Evolutionary conservation across 2,888 invertebrate species (phyloP).

Genomic region (Fabriciana adippe): DNA sequence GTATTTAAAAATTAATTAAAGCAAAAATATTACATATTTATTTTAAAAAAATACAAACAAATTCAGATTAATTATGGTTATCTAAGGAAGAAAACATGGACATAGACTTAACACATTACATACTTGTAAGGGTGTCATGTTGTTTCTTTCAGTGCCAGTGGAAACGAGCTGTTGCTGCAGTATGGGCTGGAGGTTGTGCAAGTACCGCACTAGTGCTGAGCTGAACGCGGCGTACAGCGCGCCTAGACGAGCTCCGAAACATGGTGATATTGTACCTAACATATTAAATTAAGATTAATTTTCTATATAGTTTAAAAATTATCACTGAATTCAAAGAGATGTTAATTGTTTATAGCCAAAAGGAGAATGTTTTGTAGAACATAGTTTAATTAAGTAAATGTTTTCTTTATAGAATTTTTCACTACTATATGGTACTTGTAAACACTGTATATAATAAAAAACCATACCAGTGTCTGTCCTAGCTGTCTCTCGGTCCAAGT

Average conservation of each 20-base stretch:
- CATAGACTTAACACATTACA: too few species aligned
- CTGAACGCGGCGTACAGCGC: slow-evolving; percentile 89
- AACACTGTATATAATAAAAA: too few species aligned
- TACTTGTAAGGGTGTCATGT: slow-evolving; percentile 74
- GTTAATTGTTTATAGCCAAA: too few species aligned
- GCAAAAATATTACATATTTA: too few species aligned
- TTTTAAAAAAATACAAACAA: neutral
- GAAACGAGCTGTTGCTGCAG: slow-evolving; percentile 68
- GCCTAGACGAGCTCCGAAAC: slow-evolving; percentile 88
- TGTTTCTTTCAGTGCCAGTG: slow-evolving; percentile 62
- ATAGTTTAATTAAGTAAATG: too few species aligned
- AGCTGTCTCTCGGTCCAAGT: slow-evolving; percentile 94
- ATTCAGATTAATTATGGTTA: neutral
- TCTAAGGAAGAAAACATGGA: neutral
- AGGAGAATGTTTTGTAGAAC: too few species aligned
- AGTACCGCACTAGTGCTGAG: slow-evolving; percentile 88
- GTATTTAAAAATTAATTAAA: neutral
- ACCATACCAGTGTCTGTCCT: slow-evolving; percentile 86
- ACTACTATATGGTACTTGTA: neutral
- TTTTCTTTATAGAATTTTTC: too few species aligned
- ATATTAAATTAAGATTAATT: neutral
- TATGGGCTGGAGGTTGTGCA: slow-evolving; percentile 82
- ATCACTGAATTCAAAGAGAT: too few species aligned
- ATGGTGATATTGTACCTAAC: slow-evolving; percentile 86
- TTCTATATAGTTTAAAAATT: neutral